These are phyloP conservation scores for Isichthys henryi DNA, from an alignment of 2,113 vertebrate genomes.

Conservation along the genomic window DNA sequence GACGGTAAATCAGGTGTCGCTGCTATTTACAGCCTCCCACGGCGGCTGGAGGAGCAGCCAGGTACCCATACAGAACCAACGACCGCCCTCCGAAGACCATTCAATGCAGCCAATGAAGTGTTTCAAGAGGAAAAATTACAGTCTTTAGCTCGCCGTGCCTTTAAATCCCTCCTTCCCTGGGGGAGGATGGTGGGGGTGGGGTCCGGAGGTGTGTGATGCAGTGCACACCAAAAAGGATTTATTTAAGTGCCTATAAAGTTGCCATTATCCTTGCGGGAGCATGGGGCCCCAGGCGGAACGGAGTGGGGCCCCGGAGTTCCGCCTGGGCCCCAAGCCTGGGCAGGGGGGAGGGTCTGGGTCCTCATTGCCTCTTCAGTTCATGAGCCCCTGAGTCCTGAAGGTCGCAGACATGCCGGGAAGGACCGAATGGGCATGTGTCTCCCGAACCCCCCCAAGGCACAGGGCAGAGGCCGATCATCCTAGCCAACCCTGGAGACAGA, in stretches of 20 bases:
- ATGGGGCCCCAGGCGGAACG: background rate
- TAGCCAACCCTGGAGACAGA: slow-evolving; percentile 4
- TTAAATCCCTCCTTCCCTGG: background rate
- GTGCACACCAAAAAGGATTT: background rate
- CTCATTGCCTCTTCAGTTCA: background rate
- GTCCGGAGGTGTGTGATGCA: slow-evolving; percentile 32
- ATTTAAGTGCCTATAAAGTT: background rate
- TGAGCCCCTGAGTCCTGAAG: background rate
- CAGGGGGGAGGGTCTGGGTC: too few relatives aligned
- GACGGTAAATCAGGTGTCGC: background rate
- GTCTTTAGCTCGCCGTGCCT: background rate
- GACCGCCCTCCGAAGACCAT: background rate
- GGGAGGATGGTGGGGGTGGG: slow-evolving; percentile 22
- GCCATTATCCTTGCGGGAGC: background rate
- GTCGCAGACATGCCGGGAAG: background rate
- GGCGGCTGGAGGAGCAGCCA: background rate
- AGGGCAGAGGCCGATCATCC: background rate
- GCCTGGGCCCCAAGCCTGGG: background rate
- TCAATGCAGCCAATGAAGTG: background rate
- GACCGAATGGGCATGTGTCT: background rate
- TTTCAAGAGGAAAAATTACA: background rate
- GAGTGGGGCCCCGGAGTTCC: background rate
- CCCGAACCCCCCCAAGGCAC: background rate
- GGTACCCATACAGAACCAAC: background rate
- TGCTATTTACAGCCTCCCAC: background rate